Conservation (phyloP, 2,797 vertebrate genomes). For the Crossoptilon crossoptilon region DNA sequence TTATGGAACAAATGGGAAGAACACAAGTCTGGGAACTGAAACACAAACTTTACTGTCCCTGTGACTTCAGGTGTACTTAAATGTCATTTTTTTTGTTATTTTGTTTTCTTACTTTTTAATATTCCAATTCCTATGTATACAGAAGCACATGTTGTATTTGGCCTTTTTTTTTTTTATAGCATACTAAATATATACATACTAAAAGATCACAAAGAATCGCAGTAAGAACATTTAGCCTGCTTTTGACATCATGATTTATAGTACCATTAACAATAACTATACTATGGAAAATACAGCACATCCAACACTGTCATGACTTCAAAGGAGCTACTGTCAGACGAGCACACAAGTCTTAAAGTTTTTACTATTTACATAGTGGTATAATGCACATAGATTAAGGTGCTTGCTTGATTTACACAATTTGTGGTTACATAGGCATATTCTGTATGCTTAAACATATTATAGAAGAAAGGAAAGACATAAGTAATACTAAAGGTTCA, state of each 20-base stretch:
- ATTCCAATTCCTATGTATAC: neutral
- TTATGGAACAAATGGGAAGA: neutral
- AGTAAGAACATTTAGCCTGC: neutral
- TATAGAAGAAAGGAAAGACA: neutral
- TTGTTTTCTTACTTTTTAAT: neutral
- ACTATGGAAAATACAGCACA: conserved; percentile 9
- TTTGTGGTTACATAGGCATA: neutral
- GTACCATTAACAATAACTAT: conserved; percentile 7
- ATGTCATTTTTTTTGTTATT: neutral
- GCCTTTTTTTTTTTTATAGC: neutral
- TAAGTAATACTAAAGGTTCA: neutral
- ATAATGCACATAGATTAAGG: neutral
- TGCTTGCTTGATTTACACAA: neutral
- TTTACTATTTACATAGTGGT: neutral
- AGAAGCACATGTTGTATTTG: neutral
- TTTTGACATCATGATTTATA: neutral
- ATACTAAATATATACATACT: neutral
- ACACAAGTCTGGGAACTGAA: neutral
- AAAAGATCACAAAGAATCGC: neutral
- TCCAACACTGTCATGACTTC: neutral
- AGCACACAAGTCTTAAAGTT: neutral
- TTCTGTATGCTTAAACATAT: neutral
- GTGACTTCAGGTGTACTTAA: neutral
- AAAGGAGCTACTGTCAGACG: conserved; percentile 8
- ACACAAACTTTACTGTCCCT: neutral